Conservation (phyloP, 2,797 vertebrate genomes). For the Sternotherus odoratus region DNA sequence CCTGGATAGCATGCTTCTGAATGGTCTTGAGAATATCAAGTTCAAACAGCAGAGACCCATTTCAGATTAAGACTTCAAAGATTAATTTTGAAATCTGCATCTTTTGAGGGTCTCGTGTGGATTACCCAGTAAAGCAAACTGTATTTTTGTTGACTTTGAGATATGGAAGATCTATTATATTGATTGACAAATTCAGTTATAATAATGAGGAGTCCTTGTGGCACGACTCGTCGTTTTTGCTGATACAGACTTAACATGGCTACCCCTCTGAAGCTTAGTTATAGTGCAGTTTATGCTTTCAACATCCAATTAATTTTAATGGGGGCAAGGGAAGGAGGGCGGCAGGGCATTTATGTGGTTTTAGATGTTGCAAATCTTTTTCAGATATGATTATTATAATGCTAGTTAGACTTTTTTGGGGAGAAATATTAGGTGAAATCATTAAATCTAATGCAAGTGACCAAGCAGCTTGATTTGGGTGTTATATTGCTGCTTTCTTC, state of each 20-base stretch:
- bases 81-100: background rate
- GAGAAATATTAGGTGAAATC: accelerated
- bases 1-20: too few species aligned
- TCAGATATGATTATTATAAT: background rate
- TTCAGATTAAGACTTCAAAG: background rate
- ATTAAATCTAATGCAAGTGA: background rate
- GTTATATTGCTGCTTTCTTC: constrained; percentile 66
- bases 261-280: too few species aligned
- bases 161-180: background rate
- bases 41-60: background rate
- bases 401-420: background rate
- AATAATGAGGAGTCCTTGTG: too few species aligned
- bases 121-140: background rate
- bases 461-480: constrained; percentile 37
- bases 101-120: background rate
- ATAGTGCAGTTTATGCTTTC: background rate
- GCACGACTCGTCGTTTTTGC: background rate
- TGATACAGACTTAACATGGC: too few species aligned
- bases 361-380: background rate
- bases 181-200: background rate
- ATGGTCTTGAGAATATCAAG: too few species aligned
- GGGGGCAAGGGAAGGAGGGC: background rate
- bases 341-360: background rate
- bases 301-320: background rate
- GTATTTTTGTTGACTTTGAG: background rate